phyloP scores from a whole-genome alignment of 2,888 invertebrate genomes.

The Drosophila buzzatii region DNA sequence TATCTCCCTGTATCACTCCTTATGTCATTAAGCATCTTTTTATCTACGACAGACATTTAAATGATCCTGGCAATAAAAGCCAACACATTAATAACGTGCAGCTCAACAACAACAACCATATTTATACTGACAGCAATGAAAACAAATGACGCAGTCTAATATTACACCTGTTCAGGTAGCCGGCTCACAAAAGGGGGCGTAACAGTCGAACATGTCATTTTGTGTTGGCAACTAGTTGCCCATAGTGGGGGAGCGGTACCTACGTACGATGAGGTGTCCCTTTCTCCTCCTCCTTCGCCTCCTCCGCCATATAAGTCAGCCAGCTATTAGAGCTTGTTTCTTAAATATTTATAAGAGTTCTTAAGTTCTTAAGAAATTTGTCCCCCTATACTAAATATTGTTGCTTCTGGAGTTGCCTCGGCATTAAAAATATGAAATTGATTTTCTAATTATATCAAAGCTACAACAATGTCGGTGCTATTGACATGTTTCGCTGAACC shows the following conservation, averaged over 20 bases:
- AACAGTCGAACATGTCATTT: slow-evolving; percentile 9
- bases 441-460: slow-evolving; percentile 63
- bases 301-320: not conserved
- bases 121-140: slow-evolving; percentile 42
- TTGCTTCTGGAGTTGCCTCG: slow-evolving; percentile 16
- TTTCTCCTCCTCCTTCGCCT: not conserved
- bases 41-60: slow-evolving; percentile 64
- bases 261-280: not conserved
- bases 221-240: slow-evolving; percentile 26
- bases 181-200: slow-evolving; percentile 18
- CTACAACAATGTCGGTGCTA: slow-evolving; percentile 16
- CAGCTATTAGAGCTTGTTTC: slow-evolving; percentile 28
- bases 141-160: slow-evolving; percentile 70
- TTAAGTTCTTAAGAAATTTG: slow-evolving; percentile 56
- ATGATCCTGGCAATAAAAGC: slow-evolving; percentile 68
- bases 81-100: slow-evolving; percentile 37
- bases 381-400: slow-evolving; percentile 20
- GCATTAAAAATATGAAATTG: slow-evolving; percentile 34
- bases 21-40: slow-evolving; percentile 68
- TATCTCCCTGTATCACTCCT: not conserved
- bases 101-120: slow-evolving; percentile 21
- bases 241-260: not conserved
- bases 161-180: slow-evolving; percentile 64
- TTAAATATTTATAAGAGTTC: slow-evolving; percentile 67
- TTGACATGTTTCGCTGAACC: slow-evolving; percentile 12